Percentiles rank a stretch among this genome's conserved stretches.
phyloP scores from a whole-genome alignment of 2,797 vertebrate species.

The Cuculus canorus region DNA sequence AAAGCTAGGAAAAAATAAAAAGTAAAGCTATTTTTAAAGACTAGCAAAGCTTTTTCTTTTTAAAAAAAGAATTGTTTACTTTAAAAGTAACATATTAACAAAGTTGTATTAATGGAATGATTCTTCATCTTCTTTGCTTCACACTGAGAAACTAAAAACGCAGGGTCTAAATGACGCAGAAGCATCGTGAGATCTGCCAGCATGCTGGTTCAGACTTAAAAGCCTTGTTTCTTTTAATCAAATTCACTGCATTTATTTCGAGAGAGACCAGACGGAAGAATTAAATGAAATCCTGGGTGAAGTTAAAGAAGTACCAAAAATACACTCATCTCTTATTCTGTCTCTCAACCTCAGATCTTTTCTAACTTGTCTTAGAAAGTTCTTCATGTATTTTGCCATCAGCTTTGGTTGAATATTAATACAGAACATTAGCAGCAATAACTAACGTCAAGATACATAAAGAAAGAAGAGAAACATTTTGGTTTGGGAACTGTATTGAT shows the following conservation, averaged over 20 bases:
- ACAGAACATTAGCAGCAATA: not conserved
- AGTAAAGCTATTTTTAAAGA: not conserved
- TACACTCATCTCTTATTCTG: not conserved
- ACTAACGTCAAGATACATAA: not conserved
- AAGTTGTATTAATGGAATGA: not conserved
- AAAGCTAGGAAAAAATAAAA: not conserved
- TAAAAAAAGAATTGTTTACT: not conserved
- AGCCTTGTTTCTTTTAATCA: not conserved
- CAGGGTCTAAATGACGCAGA: not conserved
- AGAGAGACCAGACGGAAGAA: conserved; percentile 10
- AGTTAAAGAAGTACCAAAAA: conserved; percentile 1
- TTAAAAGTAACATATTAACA: not conserved
- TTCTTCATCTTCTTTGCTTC: not conserved
- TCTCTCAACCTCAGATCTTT: not conserved
- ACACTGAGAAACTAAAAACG: not conserved
- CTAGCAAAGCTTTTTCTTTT: not conserved
- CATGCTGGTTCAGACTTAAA: not conserved
- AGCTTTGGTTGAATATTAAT: not conserved
- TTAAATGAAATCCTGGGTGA: not conserved
- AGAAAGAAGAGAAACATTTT: not conserved
- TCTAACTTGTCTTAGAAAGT: not conserved
- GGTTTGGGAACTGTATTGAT: not conserved
- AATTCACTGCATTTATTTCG: conserved; percentile 5
- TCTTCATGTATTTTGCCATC: not conserved
- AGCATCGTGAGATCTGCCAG: not conserved